Evolutionary conservation across 2,797 vertebrate species (phyloP).

Genomic region (Zalophus californianus): DNA sequence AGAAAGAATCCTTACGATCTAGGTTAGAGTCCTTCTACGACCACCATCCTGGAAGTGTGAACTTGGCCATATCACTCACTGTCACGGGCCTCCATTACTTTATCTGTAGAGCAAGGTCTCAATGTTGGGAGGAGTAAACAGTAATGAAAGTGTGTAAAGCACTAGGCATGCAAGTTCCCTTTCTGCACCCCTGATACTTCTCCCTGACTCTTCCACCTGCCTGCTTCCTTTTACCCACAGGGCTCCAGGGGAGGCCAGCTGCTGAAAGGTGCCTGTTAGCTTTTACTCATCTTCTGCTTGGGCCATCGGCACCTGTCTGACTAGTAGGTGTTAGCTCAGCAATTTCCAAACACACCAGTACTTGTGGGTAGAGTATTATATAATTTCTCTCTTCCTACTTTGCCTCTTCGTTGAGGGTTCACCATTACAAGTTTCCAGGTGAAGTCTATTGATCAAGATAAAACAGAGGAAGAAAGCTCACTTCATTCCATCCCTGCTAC

Average conservation of each 20-base stretch:
- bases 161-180: neutral
- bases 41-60: neutral
- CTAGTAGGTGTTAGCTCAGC: neutral
- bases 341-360: neutral
- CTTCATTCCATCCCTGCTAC: neutral
- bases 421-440: neutral
- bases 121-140: neutral
- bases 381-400: neutral
- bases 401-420: neutral
- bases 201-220: neutral
- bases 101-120: neutral
- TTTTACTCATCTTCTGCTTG: neutral
- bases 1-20: neutral
- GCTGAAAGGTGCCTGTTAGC: neutral
- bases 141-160: neutral
- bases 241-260: neutral
- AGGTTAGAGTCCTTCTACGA: neutral
- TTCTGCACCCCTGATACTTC: neutral
- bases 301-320: neutral
- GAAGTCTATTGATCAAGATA: conserved; percentile 1
- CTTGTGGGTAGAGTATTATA: neutral
- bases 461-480: neutral
- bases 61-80: neutral
- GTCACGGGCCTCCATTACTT: neutral
- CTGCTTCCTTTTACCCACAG: neutral